phyloP scores from a whole-genome alignment of 2,797 vertebrate genomes.

The Galagoides demidoff region DNA sequence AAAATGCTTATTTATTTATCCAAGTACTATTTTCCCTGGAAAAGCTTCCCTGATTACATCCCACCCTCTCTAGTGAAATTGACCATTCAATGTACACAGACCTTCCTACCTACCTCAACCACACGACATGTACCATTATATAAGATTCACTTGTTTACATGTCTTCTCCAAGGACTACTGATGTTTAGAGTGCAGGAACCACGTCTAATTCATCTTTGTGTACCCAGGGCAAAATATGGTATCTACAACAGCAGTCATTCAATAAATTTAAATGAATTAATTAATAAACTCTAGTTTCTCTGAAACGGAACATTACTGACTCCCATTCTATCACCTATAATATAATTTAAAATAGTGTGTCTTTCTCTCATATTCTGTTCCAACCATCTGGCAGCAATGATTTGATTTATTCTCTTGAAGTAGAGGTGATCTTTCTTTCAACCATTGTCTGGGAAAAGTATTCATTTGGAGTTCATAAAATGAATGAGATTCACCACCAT shows the following conservation, averaged over 20 bases:
- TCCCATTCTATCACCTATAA: neutral
- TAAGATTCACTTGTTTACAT: neutral
- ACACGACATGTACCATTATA: neutral
- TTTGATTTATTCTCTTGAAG: neutral
- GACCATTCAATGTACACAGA: neutral
- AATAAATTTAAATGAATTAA: constrained; percentile 16
- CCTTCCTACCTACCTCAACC: neutral
- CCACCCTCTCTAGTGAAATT: neutral
- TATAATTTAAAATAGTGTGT: constrained; percentile 14
- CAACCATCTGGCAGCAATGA: neutral
- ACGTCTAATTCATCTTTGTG: neutral
- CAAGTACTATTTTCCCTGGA: neutral
- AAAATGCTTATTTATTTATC: neutral
- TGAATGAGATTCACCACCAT: neutral
- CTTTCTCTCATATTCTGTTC: neutral
- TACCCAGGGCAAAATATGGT: neutral
- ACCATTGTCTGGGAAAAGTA: neutral
- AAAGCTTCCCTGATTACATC: neutral
- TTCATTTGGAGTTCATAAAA: constrained; percentile 19
- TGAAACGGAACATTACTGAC: neutral
- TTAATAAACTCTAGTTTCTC: constrained; percentile 5
- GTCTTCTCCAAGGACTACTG: constrained; percentile 4
- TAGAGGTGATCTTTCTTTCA: neutral
- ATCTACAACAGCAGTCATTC: constrained; percentile 14
- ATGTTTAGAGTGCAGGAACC: neutral